These are phyloP conservation scores for Drosophila austrosaltans DNA, from an alignment of 2,888 invertebrate genomes.

Conservation along the genomic window DNA sequence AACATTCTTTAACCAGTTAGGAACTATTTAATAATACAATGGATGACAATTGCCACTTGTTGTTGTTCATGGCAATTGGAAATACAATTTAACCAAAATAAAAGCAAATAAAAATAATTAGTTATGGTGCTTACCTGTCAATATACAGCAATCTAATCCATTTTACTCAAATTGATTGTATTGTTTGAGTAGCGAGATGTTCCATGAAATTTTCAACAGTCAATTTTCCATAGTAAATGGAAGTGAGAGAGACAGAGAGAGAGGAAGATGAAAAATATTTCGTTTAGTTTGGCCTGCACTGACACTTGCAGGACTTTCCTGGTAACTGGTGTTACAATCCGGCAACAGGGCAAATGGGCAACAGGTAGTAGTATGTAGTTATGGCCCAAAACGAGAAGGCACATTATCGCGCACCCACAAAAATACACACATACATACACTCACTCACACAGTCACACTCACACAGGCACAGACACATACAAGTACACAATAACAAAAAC, in stretches of 20 bases:
- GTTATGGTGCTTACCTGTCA: background rate
- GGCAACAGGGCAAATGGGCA: slow-evolving; percentile 45
- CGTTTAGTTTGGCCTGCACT: slow-evolving; percentile 10
- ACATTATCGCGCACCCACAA: slow-evolving; percentile 44
- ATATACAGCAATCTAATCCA: background rate
- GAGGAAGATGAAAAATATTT: slow-evolving; percentile 4
- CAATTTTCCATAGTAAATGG: background rate
- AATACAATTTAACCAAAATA: background rate
- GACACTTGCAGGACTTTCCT: background rate
- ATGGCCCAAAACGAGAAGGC: slow-evolving; percentile 64
- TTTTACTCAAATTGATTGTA: slow-evolving; percentile 1
- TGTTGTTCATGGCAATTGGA: background rate
- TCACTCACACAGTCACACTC: background rate
- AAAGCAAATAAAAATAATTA: background rate
- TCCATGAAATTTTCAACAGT: slow-evolving; percentile 1
- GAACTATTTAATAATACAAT: background rate
- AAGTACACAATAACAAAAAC: slow-evolving; percentile 9
- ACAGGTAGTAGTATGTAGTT: slow-evolving; percentile 75
- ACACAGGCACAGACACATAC: slow-evolving; percentile 1
- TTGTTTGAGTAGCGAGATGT: background rate
- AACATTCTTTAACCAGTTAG: too few relatives aligned
- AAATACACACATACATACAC: slow-evolving; percentile 41
- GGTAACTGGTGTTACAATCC: background rate
- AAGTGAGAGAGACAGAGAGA: background rate
- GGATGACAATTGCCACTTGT: background rate